Evolutionary conservation across 2,888 invertebrate genomes (phyloP), one percentile per base, ranked within the genome.

Genomic region (Saturnia pavonia): DNA sequence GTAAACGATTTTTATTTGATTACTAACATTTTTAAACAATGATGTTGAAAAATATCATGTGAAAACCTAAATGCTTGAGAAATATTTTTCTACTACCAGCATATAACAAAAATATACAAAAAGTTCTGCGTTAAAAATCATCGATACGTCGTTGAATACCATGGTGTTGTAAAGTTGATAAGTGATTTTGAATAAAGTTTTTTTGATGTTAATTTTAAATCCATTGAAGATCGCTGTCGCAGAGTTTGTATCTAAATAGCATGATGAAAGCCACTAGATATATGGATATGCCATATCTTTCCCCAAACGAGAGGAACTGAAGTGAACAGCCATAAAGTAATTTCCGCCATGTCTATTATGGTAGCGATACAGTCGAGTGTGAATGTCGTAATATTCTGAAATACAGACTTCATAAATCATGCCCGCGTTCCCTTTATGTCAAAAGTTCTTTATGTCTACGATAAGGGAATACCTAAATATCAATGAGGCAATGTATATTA

Each of bases 361-460:
- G 25, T 25, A 27, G 57, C 25, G 57, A 27, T 27, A 12, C 25
- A 27, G 57, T 27, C 27, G 14, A 60, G 57, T 60, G 25, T 14
- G 57, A 60, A 60, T 34, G 54, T 54, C 54, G 22, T 54, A 54
- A 54, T 60, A 60, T 60, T 60, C 27, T 14, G 57, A 60, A 60
- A 60, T 60, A 27, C 27, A 27, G 57, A 60, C 27, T 25, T 27
- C 57, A 60, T 60, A 60, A 27, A 60, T 60, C 57, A 60, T 27
- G 14, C 27, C 14, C 57, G 27, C 57, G 57, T 12, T 60, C 57
- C 57, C 25, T 60, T 60, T 60, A 60, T 27, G 57, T 60, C 25
- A 14, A 60, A 60, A 60, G 27, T 27, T 27, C 57, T 60, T 60
- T 60, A 60, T 60, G 57, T 60, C 12, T 25, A 60, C 57, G 57